These are phyloP conservation scores for Lissonota sp. DNA, from an alignment of 2,888 invertebrate genomes.

Conservation along the genomic window DNA sequence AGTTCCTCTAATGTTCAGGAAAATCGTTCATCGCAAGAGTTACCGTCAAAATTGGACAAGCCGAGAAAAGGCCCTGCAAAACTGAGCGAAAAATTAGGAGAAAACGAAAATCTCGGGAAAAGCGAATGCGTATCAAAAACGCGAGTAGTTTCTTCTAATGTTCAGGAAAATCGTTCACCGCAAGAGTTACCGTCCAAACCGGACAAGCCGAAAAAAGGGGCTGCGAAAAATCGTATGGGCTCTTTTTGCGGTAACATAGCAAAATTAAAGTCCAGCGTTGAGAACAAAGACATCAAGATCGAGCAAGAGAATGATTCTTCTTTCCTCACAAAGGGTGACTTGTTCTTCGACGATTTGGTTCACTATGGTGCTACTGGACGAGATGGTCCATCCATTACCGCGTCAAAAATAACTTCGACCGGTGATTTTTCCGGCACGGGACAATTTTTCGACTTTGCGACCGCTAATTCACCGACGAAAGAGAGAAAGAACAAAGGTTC, in stretches of 20 bases:
- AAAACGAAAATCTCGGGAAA: not conserved
- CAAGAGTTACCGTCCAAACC: conserved; percentile 51
- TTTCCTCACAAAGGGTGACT: not conserved
- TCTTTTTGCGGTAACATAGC: conserved; percentile 67
- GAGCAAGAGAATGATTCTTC: not conserved
- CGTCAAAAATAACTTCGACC: not conserved
- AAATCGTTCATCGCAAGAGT: not conserved
- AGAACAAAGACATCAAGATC: not conserved
- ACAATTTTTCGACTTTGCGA: not conserved
- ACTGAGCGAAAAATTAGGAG: not conserved
- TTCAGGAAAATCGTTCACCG: not conserved
- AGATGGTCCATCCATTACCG: not conserved
- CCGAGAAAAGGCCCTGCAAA: conserved; percentile 53
- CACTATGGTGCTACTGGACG: conserved; percentile 22
- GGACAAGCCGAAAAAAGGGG: conserved; percentile 61
- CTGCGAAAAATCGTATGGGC: conserved; percentile 64
- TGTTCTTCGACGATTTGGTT: not conserved
- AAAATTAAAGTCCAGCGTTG: conserved; percentile 57
- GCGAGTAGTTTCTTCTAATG: not conserved
- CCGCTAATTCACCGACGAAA: not conserved
- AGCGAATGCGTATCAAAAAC: not conserved
- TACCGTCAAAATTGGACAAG: conserved; percentile 60
- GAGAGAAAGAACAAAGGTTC: conserved; percentile 2
- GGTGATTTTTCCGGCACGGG: conserved; percentile 17
- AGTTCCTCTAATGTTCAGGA: not conserved